Evolutionary conservation across 1,140 invertebrate species (phyloP).

Genomic region (Listronotus oregonensis): DNA sequence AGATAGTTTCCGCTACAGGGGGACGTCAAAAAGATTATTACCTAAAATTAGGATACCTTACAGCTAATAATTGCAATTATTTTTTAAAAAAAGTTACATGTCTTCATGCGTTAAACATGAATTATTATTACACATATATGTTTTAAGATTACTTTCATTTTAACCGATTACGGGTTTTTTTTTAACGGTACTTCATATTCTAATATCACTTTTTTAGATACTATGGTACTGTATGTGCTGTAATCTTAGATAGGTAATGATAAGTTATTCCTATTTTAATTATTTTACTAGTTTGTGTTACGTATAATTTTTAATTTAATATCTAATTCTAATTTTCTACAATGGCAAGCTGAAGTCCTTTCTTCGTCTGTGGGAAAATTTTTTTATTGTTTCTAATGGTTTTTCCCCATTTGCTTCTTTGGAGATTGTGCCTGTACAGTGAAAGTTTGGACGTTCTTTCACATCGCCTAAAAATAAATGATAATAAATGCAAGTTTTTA

Average conservation of each 20-base stretch:
- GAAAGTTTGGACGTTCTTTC: slow-evolving; percentile 66
- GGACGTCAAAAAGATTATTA: no score
- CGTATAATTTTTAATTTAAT: no score
- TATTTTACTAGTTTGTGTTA: no score
- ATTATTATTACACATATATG: neutral
- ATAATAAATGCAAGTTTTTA: no score
- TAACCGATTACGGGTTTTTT: no score
- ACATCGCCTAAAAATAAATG: slow-evolving; percentile 60
- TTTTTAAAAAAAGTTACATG: neutral
- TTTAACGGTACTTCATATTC: no score
- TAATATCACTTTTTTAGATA: no score
- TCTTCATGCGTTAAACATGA: no score
- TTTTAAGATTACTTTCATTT: no score
- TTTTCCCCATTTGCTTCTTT: slow-evolving; percentile 60
- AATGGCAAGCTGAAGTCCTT: slow-evolving; percentile 38
- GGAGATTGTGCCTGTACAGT: slow-evolving; percentile 59
- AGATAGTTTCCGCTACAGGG: no score
- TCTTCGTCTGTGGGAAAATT: slow-evolving; percentile 51
- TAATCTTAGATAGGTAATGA: neutral
- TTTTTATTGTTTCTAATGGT: slow-evolving; percentile 60
- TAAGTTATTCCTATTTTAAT: neutral
- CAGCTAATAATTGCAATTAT: neutral
- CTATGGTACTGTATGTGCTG: neutral
- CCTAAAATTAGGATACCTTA: no score
- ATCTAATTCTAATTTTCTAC: slow-evolving; percentile 3